phyloP scores from a whole-genome alignment of 2,113 vertebrate species.

The Hippocampus zosterae region DNA sequence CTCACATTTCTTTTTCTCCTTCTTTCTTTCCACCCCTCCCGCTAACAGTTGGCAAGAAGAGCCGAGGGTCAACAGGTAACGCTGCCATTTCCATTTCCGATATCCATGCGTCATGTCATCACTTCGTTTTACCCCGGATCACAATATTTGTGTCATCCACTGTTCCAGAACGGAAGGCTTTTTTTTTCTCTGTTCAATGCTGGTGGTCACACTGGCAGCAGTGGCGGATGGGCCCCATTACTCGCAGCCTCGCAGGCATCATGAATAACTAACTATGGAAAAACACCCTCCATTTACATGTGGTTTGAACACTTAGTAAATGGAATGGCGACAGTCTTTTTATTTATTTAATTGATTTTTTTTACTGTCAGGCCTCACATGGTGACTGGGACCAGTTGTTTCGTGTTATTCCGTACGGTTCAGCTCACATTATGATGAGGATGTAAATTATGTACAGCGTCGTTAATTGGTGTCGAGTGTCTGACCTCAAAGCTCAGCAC shows the following conservation, averaged over 20 bases:
- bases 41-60: constrained; percentile 66
- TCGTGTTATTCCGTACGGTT: background rate
- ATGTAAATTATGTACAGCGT: background rate
- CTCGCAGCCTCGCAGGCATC: background rate
- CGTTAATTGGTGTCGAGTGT: constrained; percentile 9
- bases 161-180: constrained; percentile 12
- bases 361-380: background rate
- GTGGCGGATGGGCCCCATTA: background rate
- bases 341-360: too few species aligned
- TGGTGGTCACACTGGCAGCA: constrained; percentile 5
- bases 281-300: background rate
- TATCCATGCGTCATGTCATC: constrained; percentile 2
- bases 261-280: constrained; percentile 8
- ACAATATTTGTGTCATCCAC: background rate
- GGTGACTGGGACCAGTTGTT: background rate
- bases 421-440: constrained; percentile 1
- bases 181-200: constrained; percentile 9
- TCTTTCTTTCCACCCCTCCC: constrained; percentile 21
- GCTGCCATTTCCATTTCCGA: constrained; percentile 44
- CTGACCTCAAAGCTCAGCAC: background rate
- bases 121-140: background rate
- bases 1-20: constrained; percentile 9
- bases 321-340: background rate
- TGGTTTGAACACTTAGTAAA: background rate
- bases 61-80: constrained; percentile 63